Evolutionary conservation across 2,113 vertebrate species (phyloP), one percentile per base, ranked within the genome.

Genomic region (Anarhynchus alexandrinus): DNA sequence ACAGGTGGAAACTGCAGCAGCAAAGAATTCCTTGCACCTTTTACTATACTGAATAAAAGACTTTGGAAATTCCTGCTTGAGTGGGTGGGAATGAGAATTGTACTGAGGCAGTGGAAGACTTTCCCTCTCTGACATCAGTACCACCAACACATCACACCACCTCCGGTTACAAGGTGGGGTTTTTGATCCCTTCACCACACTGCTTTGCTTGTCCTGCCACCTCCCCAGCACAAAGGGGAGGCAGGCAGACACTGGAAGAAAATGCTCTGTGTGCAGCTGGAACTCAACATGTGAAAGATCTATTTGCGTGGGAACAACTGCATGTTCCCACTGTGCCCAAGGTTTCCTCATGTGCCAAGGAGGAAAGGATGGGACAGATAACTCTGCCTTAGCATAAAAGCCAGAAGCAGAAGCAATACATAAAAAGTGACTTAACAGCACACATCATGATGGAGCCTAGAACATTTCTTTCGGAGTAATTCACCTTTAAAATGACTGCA

Each of bases 31-130:
- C 61, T 69, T n/a, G 21, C 57, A 72, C 22, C 36, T 90, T 81
- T 93, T 57, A 34, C 54, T 14, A 65, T 10, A 61, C 18, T 49
- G 29, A 80, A 72, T 23, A 79, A 92, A 94, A 79, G 23, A 45
- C 91, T 77, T 79, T 77, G 54, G 93, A 84, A 95, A 94, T 72
- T 93, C 86, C 54, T 85, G 43, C 49, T 62, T 54, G 74, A 93
- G 88, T 70, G 85, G 66, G 94, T 29, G 54, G 69, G 52, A 94
- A 87, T 34, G 22, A 88, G 42, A 95, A 84, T 5, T 82, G 66
- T 42, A 83, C 73, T 54, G 57, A 94, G 36, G 72, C 52, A 93
- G 76, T 3, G 2, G 78, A 70, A 95, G 70, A 81, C 66, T 55
- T 73, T 83, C 40, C 40, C 34, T n/a, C 69, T 87, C 82, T 78